phyloP scores from a whole-genome alignment of 2,888 invertebrate species.

The Dynastes grantii region DNA sequence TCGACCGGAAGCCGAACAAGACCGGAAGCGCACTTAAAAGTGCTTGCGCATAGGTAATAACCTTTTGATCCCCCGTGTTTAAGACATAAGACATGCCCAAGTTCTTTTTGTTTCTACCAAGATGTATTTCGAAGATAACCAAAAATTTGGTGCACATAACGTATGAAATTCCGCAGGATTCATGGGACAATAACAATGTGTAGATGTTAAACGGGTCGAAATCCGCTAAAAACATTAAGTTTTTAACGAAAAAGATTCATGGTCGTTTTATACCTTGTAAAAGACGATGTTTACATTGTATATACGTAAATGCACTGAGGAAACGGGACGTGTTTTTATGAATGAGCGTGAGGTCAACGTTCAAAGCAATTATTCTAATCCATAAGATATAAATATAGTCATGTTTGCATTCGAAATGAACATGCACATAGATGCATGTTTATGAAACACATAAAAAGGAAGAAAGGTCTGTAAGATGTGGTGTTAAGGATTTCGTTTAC shows the following conservation, averaged over 20 bases:
- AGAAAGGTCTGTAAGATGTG: neutral
- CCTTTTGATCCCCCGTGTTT: constrained; percentile 11
- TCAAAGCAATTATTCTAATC: constrained; percentile 41
- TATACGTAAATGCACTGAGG: too few relatives aligned
- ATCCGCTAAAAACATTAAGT: too few relatives aligned
- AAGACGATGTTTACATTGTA: too few relatives aligned
- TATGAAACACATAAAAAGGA: neutral
- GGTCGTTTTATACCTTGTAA: too few relatives aligned
- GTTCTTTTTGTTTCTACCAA: neutral
- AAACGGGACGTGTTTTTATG: constrained; percentile 28
- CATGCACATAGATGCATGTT: too few relatives aligned
- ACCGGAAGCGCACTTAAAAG: constrained; percentile 49
- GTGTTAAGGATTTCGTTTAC: too few relatives aligned
- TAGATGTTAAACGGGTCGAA: too few relatives aligned
- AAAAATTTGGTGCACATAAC: too few relatives aligned
- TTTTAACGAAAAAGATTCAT: too few relatives aligned
- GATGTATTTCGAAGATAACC: too few relatives aligned
- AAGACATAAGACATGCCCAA: neutral
- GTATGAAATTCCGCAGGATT: too few relatives aligned
- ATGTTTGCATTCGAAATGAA: constrained; percentile 24
- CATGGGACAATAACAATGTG: too few relatives aligned
- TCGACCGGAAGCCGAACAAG: constrained; percentile 49
- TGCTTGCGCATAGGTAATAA: constrained; percentile 15
- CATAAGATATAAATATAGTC: constrained; percentile 33
- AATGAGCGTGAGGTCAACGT: constrained; percentile 37